Evolutionary conservation across 2,888 invertebrate species (phyloP), one percentile per base, ranked within the genome.

Genomic region (Netelia fuscicornis): DNA sequence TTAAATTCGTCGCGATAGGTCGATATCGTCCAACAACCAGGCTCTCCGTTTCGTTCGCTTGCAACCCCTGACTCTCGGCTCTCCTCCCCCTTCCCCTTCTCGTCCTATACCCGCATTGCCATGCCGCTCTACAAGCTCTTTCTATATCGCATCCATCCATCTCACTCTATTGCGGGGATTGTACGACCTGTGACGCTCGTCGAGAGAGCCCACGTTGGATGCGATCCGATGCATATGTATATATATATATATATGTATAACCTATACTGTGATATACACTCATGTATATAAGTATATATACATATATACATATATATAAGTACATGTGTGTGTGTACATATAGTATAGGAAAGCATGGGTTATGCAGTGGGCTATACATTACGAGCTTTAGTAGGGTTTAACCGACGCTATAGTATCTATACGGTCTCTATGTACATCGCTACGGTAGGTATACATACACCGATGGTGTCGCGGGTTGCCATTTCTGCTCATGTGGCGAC

Each of bases 301-400:
- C 0, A 37, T 37, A 37, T 37, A 37, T 30, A 62, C 52, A 71
- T 72, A 56, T 37, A 37, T 6, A 37, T 37, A 37, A 6, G 6
- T 3, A 0, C 6, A 6, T 37, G 37, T 6, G 37, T 37, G 37
- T 6, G 37, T 44, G 9, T 60, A 58, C 23, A 5, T 42, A 71
- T 68, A 54, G 25, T 65, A 60, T 30, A 30, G 11, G 58, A 13
- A 54, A 60, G 76, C 54, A 64, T 74, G 75, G 64, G 72, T 74
- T 81, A 80, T 82, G 80, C 71, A 71, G 78, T 58, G 68, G 89
- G 89, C 91, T 91, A 90, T 91, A 91, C 89, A 91, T 91, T 90
- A 91, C 89, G 89, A 89, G 90, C 91, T 92, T 92, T 91, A 89
- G 89, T 88, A 88, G 90, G 90, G 89, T 90, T 91, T 91, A 90